Base-by-base conservation (phyloP, 2,888 invertebrate genomes). In the Dromius quadrimaculatus region DNA sequence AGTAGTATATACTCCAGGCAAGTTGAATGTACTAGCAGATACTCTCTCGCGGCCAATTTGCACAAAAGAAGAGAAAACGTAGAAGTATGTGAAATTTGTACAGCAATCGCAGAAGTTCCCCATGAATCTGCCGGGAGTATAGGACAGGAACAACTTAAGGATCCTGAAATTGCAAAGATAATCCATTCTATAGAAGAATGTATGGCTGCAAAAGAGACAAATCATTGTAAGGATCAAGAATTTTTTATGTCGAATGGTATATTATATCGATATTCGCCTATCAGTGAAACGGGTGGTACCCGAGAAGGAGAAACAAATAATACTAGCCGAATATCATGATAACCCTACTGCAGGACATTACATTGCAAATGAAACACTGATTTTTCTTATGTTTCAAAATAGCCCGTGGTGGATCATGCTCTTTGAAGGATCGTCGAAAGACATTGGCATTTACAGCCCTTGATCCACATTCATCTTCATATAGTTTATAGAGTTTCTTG, bases 11-110 rank as follows among this genome's bases (percentile, higher is more conserved):
- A 75, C 77, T 5, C 79, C 77, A 0, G 82, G 83, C 0, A 72
- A 72, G n/a, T 71, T 72, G 0, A 79, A 81, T 69, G 73, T 74
- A 0, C 74, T 81, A 0, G 81, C 82, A 0, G 82, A 83, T 70
- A 75, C 77, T 0, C 70, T 82, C 4, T 50, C 50, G 2, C 23
- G 50, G 8, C 20, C n/a, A n/a, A n/a, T n/a, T n/a, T n/a, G n/a
- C n/a, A n/a, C n/a, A n/a, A n/a, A n/a, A n/a, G n/a, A n/a, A n/a
- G n/a, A n/a, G n/a, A n/a, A n/a, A n/a, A n/a, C n/a, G n/a, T n/a
- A n/a, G n/a, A n/a, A n/a, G n/a, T 22, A 3, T 9, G n/a, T 50
- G 50, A 50, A 6, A n/a, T 50, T 13, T 61, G 61, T 36, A 1
- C 61, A n/a, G 50, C 41, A 9, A 22, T 5, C 13, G 22, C 54